Conservation (phyloP, 2,888 invertebrate genomes). For the Notodonta ziczac region DNA sequence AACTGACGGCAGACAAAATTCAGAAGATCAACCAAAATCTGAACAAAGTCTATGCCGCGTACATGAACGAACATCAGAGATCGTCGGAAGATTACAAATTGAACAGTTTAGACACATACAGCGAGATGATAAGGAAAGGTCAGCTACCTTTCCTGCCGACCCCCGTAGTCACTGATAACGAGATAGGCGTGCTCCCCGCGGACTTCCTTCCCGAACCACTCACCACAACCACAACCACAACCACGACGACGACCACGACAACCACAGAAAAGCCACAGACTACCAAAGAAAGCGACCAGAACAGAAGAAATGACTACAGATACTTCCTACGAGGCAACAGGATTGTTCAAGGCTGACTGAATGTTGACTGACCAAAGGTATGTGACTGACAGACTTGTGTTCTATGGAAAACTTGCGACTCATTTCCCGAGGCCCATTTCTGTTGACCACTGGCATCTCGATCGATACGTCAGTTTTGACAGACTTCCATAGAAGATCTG, state of each 20-base stretch:
- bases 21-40: constrained; percentile 73
- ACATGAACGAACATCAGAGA: constrained; percentile 63
- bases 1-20: constrained; percentile 69
- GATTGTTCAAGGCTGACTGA: constrained; percentile 79
- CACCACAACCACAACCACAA: constrained; percentile 47
- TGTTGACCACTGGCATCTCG: no score
- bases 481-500: no score
- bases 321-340: constrained; percentile 79
- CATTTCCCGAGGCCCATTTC: not conserved
- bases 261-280: constrained; percentile 53
- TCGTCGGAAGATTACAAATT: constrained; percentile 67
- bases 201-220: constrained; percentile 63
- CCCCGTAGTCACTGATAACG: constrained; percentile 71
- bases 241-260: constrained; percentile 50
- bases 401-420: constrained; percentile 14
- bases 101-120: constrained; percentile 55
- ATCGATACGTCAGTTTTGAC: no score
- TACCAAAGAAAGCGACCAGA: constrained; percentile 50
- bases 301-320: constrained; percentile 72
- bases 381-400: constrained; percentile 46
- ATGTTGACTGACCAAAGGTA: constrained; percentile 61
- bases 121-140: constrained; percentile 61
- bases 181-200: constrained; percentile 74
- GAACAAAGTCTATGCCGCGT: constrained; percentile 60
- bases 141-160: constrained; percentile 63